Conservation (phyloP, 2,797 vertebrate species). For the Pampus argenteus region DNA sequence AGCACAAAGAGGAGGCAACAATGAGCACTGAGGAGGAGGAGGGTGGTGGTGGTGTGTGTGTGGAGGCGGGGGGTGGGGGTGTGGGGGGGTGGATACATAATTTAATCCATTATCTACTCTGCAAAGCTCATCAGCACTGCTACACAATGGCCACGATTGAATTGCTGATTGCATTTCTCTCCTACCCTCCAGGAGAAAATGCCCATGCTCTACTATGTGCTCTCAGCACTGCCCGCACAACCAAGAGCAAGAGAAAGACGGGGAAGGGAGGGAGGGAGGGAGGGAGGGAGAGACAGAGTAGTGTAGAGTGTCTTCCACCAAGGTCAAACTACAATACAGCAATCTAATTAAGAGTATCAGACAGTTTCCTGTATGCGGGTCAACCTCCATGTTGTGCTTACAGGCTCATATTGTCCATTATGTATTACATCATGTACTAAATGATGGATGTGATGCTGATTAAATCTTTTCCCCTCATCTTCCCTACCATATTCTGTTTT, state of each 20-base stretch:
- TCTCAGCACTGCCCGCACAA: slow-evolving; percentile 68
- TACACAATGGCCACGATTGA: slow-evolving; percentile 86
- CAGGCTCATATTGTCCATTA: slow-evolving; percentile 71
- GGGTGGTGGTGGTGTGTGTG: not conserved
- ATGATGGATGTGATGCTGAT: slow-evolving; percentile 60
- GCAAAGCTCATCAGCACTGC: slow-evolving; percentile 92
- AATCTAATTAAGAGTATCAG: slow-evolving; percentile 83
- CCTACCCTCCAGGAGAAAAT: slow-evolving; percentile 81
- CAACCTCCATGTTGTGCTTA: slow-evolving; percentile 74
- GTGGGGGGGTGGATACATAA: slow-evolving; percentile 88
- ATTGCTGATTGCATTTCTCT: slow-evolving; percentile 86
- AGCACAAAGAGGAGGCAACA: slow-evolving; percentile 83
- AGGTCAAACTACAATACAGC: slow-evolving; percentile 83
- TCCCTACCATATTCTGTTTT: slow-evolving; percentile 27
- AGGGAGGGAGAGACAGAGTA: slow-evolving; percentile 42
- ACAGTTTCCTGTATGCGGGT: slow-evolving; percentile 76
- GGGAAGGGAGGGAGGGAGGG: slow-evolving; percentile 21
- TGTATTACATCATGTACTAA: slow-evolving; percentile 69
- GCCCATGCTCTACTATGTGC: slow-evolving; percentile 74
- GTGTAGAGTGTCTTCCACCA: slow-evolving; percentile 77
- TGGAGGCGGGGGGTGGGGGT: not conserved
- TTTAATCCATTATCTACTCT: slow-evolving; percentile 98
- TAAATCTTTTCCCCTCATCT: slow-evolving; percentile 44
- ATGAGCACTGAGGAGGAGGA: slow-evolving; percentile 76
- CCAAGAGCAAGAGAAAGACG: slow-evolving; percentile 52